Evolutionary conservation across 2,113 vertebrate genomes (phyloP).

Genomic region (Bungarus multicinctus): DNA sequence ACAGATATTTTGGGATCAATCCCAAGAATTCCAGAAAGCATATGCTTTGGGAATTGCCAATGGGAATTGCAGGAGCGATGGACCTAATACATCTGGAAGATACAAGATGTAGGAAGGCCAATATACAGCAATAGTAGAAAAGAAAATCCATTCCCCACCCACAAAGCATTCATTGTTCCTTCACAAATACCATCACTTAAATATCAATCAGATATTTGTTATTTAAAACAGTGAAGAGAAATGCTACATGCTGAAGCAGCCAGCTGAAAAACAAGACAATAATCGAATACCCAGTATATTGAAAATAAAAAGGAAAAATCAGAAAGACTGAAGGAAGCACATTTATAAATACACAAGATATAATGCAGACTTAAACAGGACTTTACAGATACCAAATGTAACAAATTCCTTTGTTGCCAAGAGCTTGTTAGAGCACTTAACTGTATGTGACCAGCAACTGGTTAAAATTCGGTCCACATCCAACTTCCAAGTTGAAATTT

Average conservation of each 20-base stretch:
- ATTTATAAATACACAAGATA: not conserved
- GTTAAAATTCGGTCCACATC: not conserved
- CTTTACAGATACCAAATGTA: not conserved
- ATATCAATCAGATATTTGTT: constrained; percentile 36
- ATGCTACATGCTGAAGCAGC: constrained; percentile 23
- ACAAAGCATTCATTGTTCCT: constrained; percentile 35
- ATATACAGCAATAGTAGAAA: not conserved
- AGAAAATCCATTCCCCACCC: constrained; percentile 33
- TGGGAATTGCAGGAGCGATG: not conserved
- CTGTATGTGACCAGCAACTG: not conserved
- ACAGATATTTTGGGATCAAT: not conserved
- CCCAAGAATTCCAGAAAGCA: not conserved
- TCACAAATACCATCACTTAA: constrained; percentile 31
- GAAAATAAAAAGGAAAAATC: not conserved
- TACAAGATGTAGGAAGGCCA: not conserved
- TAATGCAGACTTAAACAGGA: not conserved
- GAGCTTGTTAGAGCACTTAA: not conserved
- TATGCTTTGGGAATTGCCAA: not conserved
- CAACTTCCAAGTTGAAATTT: not conserved
- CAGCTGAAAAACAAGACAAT: constrained; percentile 27
- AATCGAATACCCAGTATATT: constrained; percentile 28
- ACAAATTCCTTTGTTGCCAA: not conserved
- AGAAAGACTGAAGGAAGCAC: constrained; percentile 15
- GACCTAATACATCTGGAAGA: not conserved
- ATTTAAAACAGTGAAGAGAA: constrained; percentile 42